These are phyloP conservation scores for Agapetus fuscipes DNA, from an alignment of 2,888 invertebrate genomes.

Conservation along the genomic window DNA sequence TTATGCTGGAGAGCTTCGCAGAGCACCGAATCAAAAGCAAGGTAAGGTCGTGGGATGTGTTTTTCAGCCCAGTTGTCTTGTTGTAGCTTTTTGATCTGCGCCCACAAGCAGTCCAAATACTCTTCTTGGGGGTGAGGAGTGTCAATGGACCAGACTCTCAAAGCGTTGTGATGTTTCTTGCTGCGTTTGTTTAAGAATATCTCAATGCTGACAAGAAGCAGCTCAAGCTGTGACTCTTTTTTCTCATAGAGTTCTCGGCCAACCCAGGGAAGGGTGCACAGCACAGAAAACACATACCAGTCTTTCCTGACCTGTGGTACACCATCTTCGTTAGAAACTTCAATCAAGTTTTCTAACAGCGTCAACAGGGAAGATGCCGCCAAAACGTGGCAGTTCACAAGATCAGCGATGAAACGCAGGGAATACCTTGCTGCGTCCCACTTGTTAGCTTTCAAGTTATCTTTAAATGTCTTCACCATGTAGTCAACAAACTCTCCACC, in stretches of 20 bases:
- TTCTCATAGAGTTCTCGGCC: conserved; percentile 94
- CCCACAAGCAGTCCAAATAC: conserved; percentile 95
- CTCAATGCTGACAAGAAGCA: conserved; percentile 82
- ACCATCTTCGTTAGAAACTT: conserved; percentile 87
- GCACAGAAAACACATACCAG: conserved; percentile 80
- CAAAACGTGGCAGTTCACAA: conserved; percentile 95
- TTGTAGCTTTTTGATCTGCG: conserved; percentile 77
- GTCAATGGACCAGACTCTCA: conserved; percentile 92
- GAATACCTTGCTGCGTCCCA: conserved; percentile 87
- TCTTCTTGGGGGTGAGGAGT: conserved; percentile 93
- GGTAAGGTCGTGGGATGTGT: conserved; percentile 89
- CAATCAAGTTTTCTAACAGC: conserved; percentile 86
- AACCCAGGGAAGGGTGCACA: conserved; percentile 93
- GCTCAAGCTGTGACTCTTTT: conserved; percentile 87
- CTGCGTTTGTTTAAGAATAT: conserved; percentile 84
- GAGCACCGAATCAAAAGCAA: conserved; percentile 89
- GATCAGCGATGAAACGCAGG: conserved; percentile 86
- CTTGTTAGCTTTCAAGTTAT: conserved; percentile 77
- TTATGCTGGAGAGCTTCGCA: conserved; percentile 96
- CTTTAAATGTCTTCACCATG: conserved; percentile 90
- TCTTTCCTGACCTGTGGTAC: conserved; percentile 83
- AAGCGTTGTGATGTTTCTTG: conserved; percentile 86
- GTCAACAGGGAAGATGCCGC: conserved; percentile 86
- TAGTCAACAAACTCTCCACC: conserved; percentile 97
- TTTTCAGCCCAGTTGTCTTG: conserved; percentile 96